A percentile compares a stretch with the other conserved stretches of the same genome.
These are phyloP conservation scores for Chrysopilus asiliformis DNA, from an alignment of 2,888 invertebrate species.

Conservation along the genomic window DNA sequence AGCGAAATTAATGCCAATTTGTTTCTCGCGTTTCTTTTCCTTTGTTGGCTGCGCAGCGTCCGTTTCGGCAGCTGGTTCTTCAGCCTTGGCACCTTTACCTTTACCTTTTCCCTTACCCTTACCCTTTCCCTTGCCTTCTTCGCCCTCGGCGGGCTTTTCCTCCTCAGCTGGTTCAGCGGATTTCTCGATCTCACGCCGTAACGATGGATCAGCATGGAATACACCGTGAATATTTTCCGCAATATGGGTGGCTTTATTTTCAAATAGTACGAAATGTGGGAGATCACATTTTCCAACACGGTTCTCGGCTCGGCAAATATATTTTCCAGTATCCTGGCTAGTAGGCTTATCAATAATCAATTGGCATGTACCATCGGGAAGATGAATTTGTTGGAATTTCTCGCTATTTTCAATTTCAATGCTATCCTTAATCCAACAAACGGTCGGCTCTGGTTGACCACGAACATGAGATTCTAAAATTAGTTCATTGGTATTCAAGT, in stretches of 20 bases:
- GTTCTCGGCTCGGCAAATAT: slow-evolving; percentile 63
- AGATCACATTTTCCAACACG: slow-evolving; percentile 59
- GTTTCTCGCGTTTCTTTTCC: slow-evolving; percentile 31
- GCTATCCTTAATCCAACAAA: slow-evolving; percentile 68
- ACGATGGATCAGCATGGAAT: slow-evolving; percentile 31
- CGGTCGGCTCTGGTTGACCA: slow-evolving; percentile 55
- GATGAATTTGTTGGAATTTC: slow-evolving; percentile 50
- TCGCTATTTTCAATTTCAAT: slow-evolving; percentile 42
- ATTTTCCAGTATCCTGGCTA: slow-evolving; percentile 56
- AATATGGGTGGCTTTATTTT: slow-evolving; percentile 40
- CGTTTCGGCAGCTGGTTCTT: slow-evolving; percentile 18
- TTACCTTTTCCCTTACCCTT: slow-evolving; percentile 16
- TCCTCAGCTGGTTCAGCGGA: slow-evolving; percentile 16
- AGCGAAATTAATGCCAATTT: slow-evolving; percentile 46
- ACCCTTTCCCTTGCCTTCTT: slow-evolving; percentile 14
- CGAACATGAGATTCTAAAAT: slow-evolving; percentile 65
- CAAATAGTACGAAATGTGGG: slow-evolving; percentile 53
- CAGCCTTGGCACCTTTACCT: slow-evolving; percentile 18
- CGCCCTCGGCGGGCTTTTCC: slow-evolving; percentile 9
- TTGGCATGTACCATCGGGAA: slow-evolving; percentile 61
- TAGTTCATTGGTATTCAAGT: slow-evolving; percentile 56
- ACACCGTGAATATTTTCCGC: slow-evolving; percentile 36
- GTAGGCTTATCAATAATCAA: slow-evolving; percentile 53
- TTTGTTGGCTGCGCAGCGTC: slow-evolving; percentile 19
- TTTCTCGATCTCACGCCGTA: slow-evolving; percentile 24